Conservation (phyloP, 1,140 invertebrate genomes). For the Microplitis demolitor region DNA sequence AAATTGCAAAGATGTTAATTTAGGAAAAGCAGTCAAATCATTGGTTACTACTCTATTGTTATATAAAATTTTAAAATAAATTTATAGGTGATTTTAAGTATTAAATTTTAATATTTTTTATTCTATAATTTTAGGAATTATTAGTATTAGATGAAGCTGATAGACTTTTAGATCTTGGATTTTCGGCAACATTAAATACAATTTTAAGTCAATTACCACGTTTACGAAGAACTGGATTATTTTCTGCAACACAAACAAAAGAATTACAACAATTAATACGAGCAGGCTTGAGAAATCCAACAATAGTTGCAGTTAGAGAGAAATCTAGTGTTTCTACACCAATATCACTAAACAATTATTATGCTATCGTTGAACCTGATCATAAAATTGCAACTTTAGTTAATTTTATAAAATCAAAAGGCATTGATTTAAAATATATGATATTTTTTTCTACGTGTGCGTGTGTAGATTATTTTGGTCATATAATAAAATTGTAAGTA, state of each 20-base stretch:
- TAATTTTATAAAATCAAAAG: slow-evolving; percentile 72
- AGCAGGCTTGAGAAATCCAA: slow-evolving; percentile 94
- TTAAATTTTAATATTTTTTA: neutral
- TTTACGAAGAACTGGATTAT: slow-evolving; percentile 92
- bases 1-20: slow-evolving; percentile 67
- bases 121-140: slow-evolving; percentile 73
- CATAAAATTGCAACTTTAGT: slow-evolving; percentile 78
- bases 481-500: slow-evolving; percentile 67
- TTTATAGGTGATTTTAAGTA: neutral
- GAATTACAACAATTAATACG: slow-evolving; percentile 90
- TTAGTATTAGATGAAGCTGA: slow-evolving; percentile 98
- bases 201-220: slow-evolving; percentile 92
- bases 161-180: slow-evolving; percentile 89
- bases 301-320: slow-evolving; percentile 88
- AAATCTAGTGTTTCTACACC: slow-evolving; percentile 82
- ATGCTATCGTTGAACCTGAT: slow-evolving; percentile 76
- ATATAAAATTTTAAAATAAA: neutral
- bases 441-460: slow-evolving; percentile 97
- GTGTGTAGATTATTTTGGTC: slow-evolving; percentile 92
- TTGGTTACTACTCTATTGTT: slow-evolving; percentile 63
- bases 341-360: slow-evolving; percentile 83
- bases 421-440: slow-evolving; percentile 75
- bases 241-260: slow-evolving; percentile 98
- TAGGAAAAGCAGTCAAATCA: slow-evolving; percentile 72
- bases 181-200: slow-evolving; percentile 84